Conservation (phyloP, 2,797 vertebrate species). For the Diplodus puntazzo region DNA sequence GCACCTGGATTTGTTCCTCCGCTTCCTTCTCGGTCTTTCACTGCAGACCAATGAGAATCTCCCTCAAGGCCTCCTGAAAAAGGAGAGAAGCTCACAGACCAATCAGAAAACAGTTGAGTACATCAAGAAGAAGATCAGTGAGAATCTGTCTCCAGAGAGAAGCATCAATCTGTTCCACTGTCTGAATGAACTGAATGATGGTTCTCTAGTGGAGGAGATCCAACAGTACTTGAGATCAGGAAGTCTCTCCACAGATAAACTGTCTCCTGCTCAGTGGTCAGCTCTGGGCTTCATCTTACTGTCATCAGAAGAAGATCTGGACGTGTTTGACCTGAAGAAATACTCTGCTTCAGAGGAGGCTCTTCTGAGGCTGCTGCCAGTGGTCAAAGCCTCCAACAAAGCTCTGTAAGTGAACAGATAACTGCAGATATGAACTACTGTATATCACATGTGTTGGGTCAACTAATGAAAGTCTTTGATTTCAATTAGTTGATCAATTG, state of each 20-base stretch:
- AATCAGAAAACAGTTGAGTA: not conserved
- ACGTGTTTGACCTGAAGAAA: slow-evolving; percentile 24
- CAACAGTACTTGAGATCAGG: slow-evolving; percentile 42
- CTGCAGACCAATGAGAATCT: slow-evolving; percentile 5
- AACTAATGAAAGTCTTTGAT: too few relatives aligned
- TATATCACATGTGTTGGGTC: too few relatives aligned
- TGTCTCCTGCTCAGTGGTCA: slow-evolving; percentile 46
- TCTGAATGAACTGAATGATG: slow-evolving; percentile 35
- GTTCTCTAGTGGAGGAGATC: slow-evolving; percentile 30
- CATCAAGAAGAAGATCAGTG: not conserved
- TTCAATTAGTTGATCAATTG: too few relatives aligned
- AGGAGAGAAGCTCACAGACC: not conserved
- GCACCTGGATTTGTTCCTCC: slow-evolving; percentile 52
- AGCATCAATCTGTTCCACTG: slow-evolving; percentile 47
- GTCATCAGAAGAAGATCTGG: slow-evolving; percentile 20
- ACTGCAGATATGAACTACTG: not conserved
- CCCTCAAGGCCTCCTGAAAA: slow-evolving; percentile 17
- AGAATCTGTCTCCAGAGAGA: slow-evolving; percentile 25
- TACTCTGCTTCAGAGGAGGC: too few relatives aligned
- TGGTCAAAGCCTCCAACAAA: slow-evolving; percentile 31
- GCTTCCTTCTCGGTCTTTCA: slow-evolving; percentile 50
- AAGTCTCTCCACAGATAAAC: slow-evolving; percentile 16
- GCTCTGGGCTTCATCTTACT: slow-evolving; percentile 48
- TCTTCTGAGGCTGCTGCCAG: slow-evolving; percentile 31
- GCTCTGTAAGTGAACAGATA: slow-evolving; percentile 6